Percentiles rank a stretch among this genome's conserved stretches.
phyloP scores from a whole-genome alignment of 2,888 invertebrate species.

The Trachelus troglodyta region DNA sequence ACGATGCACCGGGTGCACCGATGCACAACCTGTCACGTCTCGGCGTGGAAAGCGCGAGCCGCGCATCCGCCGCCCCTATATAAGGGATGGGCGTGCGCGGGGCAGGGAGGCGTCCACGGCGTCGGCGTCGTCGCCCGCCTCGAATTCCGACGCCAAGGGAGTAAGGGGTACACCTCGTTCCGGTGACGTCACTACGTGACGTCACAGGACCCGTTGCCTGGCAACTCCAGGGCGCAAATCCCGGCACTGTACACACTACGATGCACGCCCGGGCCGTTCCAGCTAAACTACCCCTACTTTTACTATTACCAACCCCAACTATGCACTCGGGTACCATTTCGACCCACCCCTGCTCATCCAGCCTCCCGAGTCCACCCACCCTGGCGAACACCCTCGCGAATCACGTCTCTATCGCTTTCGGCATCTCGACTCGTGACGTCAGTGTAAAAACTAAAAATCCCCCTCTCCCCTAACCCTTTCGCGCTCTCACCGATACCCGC shows the following conservation, averaged over 20 bases:
- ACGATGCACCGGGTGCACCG: background rate
- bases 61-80: constrained; percentile 13
- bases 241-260: constrained; percentile 44
- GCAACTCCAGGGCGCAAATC: constrained; percentile 53
- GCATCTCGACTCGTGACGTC: too few relatives aligned
- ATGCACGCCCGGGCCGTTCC: constrained; percentile 47
- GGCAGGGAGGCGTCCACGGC: background rate
- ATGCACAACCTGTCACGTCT: constrained; percentile 19
- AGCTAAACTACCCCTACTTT: constrained; percentile 44
- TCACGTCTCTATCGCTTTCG: too few relatives aligned
- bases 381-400: too few relatives aligned
- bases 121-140: too few relatives aligned
- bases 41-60: constrained; percentile 18
- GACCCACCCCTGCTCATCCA: too few relatives aligned
- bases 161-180: too few relatives aligned
- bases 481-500: too few relatives aligned
- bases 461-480: too few relatives aligned
- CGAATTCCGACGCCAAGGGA: too few relatives aligned
- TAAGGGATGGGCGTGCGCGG: background rate
- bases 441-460: too few relatives aligned
- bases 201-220: constrained; percentile 47
- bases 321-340: background rate
- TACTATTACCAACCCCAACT: background rate
- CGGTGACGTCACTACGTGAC: constrained; percentile 34
- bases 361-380: too few relatives aligned